These are phyloP conservation scores for Mobula birostris DNA, from an alignment of 2,113 vertebrate species.

Conservation along the genomic window DNA sequence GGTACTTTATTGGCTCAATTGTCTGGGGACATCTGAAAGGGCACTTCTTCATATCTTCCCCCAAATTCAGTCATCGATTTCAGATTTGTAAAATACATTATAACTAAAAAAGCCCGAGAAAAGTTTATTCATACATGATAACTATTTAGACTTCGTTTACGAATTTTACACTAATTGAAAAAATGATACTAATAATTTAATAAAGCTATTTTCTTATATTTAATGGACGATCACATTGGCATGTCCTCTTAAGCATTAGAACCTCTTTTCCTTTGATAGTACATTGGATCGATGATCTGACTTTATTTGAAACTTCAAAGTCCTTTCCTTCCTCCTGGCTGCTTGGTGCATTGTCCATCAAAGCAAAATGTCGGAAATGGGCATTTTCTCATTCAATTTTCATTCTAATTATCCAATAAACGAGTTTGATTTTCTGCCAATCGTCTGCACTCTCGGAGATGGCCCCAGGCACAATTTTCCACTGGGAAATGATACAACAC, in stretches of 20 bases:
- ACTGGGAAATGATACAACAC: too few species aligned
- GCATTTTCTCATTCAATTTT: neutral
- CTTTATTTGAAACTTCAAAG: neutral
- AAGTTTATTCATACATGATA: neutral
- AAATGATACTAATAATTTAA: neutral
- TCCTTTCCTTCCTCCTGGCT: neutral
- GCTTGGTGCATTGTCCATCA: neutral
- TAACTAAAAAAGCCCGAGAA: neutral
- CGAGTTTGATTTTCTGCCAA: too few species aligned
- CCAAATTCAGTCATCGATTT: neutral
- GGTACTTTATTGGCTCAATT: too few species aligned
- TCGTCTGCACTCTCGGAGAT: too few species aligned
- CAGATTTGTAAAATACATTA: neutral
- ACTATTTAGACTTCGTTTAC: neutral
- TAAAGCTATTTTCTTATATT: neutral
- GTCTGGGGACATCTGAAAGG: too few species aligned
- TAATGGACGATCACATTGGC: neutral
- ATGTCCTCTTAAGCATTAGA: neutral
- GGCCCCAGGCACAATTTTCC: too few species aligned
- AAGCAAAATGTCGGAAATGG: neutral
- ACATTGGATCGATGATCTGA: neutral
- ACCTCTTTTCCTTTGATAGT: neutral
- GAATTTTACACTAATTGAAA: neutral
- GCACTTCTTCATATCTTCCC: neutral
- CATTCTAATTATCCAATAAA: neutral